Evolutionary conservation across 2,113 vertebrate species (phyloP).

Genomic region (Pitta sordida): DNA sequence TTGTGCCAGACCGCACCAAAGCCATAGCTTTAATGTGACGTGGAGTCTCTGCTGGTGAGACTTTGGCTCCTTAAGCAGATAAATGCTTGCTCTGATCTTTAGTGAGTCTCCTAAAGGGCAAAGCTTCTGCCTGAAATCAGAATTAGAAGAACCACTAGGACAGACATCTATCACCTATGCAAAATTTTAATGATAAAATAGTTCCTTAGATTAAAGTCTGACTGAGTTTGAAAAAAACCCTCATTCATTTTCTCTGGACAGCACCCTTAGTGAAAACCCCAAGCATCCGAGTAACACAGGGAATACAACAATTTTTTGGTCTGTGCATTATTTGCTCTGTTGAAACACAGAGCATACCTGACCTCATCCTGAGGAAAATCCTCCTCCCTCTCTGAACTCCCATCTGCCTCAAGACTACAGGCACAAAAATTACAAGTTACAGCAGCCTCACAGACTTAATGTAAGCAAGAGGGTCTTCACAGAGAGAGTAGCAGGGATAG

Average conservation of each 20-base stretch:
- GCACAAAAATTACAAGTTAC: neutral
- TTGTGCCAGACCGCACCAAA: neutral
- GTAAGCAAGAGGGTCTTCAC: neutral
- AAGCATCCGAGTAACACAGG: neutral
- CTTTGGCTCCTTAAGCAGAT: neutral
- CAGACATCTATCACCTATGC: neutral
- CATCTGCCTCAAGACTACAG: neutral
- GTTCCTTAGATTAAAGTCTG: neutral
- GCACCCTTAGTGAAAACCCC: neutral
- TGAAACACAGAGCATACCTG: neutral
- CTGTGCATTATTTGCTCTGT: neutral
- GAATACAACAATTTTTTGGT: neutral
- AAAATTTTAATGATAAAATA: neutral
- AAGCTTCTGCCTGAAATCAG: neutral
- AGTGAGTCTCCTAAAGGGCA: neutral
- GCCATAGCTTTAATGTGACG: neutral
- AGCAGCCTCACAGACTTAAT: neutral
- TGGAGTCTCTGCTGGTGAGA: neutral
- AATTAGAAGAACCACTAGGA: neutral
- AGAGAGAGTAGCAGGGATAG: neutral
- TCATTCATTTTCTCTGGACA: neutral
- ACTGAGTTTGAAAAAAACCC: neutral
- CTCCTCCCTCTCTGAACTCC: neutral
- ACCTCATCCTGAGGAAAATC: neutral
- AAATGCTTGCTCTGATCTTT: constrained; percentile 10